These are phyloP conservation scores for Netelia fuscicornis DNA, from an alignment of 2,888 invertebrate species.

Conservation along the genomic window DNA sequence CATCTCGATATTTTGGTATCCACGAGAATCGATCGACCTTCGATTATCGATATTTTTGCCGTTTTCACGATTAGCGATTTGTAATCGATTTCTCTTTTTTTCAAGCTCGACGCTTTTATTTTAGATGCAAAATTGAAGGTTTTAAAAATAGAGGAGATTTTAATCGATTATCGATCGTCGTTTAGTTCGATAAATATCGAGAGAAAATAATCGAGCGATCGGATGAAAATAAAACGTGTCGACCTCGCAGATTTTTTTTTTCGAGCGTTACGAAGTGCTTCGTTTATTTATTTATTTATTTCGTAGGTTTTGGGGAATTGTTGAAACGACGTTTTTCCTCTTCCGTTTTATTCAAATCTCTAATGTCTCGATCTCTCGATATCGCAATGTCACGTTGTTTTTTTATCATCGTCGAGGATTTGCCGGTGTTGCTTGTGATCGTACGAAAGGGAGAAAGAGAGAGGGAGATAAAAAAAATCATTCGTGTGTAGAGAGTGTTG, in stretches of 20 bases:
- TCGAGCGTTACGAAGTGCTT: neutral
- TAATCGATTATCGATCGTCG: too few species aligned
- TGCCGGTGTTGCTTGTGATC: neutral
- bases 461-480: slow-evolving; percentile 23
- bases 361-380: slow-evolving; percentile 37
- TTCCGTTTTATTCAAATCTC: neutral
- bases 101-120: neutral
- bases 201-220: too few species aligned
- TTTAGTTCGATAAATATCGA: too few species aligned
- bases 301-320: too few species aligned
- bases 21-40: neutral
- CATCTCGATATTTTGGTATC: slow-evolving; percentile 30
- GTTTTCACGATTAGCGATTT: neutral
- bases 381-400: neutral
- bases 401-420: neutral
- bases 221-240: too few species aligned
- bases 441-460: neutral
- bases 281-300: too few species aligned
- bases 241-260: neutral
- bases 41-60: neutral
- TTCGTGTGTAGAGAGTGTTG: slow-evolving; percentile 19
- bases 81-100: neutral
- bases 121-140: too few species aligned
- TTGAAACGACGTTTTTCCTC: slow-evolving; percentile 9
- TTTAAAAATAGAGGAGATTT: too few species aligned